Evolutionary conservation across 2,888 invertebrate genomes (phyloP), one percentile per base, ranked within the genome.

Genomic region (Lingula anatina): DNA sequence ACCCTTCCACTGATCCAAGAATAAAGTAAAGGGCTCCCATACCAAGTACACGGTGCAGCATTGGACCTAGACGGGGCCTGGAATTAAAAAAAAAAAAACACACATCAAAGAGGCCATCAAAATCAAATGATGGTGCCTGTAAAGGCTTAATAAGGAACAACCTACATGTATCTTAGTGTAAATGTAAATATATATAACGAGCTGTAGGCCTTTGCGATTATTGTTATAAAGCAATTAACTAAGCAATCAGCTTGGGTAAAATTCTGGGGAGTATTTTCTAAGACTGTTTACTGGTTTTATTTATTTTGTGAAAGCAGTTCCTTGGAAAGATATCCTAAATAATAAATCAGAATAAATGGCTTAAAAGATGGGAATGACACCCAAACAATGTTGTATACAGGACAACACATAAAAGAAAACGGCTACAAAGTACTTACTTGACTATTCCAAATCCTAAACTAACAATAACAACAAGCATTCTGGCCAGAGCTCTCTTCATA

Each of bases 371-470:
- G n/a, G n/a, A n/a, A n/a, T n/a, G n/a, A n/a, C n/a, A n/a, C n/a
- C n/a, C n/a, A n/a, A n/a, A n/a, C n/a, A n/a, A n/a, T n/a, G n/a
- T n/a, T n/a, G n/a, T n/a, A n/a, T n/a, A n/a, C n/a, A n/a, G n/a
- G n/a, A n/a, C n/a, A n/a, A n/a, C n/a, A n/a, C n/a, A n/a, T n/a
- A n/a, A 12, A 18, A 39, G 12, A 39, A 12, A 20, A 12, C 15
- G 15, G 7, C 18, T 39, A 7, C 15, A 12, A 12, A 20, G 21
- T 25, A 81, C 85, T 82, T 71, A 89, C 89, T 93, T 94, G 57
- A 94, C 93, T 64, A 95, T 93, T 43, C 95, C 95, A 79, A 93
- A 95, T 43, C 95, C 95, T 43, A 95, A 82, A 56, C 91, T 91
- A 53, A 94, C 94, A 50, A 95, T 92, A 50, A 96, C 88, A 58